phyloP scores from a whole-genome alignment of 1,140 invertebrate species.

The Hormaphis cornu region DNA sequence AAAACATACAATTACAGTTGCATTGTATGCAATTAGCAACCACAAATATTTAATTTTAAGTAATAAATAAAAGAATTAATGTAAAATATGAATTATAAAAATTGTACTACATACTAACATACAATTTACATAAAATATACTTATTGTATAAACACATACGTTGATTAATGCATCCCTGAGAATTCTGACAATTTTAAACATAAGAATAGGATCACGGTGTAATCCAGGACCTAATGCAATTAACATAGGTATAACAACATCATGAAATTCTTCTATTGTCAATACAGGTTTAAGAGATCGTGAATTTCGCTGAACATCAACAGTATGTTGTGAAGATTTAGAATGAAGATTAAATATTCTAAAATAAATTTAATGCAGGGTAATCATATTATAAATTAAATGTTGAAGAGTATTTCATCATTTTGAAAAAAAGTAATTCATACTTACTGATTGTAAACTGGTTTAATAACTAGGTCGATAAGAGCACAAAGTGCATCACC shows the following conservation, averaged over 20 bases:
- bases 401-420: too few relatives aligned
- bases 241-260: slow-evolving; percentile 78
- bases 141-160: neutral
- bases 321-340: slow-evolving; percentile 53
- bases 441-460: slow-evolving; percentile 70
- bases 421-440: neutral
- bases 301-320: slow-evolving; percentile 49
- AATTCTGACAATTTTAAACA: slow-evolving; percentile 62
- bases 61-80: too few relatives aligned
- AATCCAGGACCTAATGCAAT: slow-evolving; percentile 77
- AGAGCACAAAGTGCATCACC: slow-evolving; percentile 68
- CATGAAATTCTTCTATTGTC: slow-evolving; percentile 61
- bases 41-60: too few relatives aligned
- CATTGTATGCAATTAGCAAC: neutral
- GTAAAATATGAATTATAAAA: too few relatives aligned
- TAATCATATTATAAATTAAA: slow-evolving; percentile 10
- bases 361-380: slow-evolving; percentile 46
- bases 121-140: too few relatives aligned
- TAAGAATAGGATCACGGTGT: slow-evolving; percentile 74
- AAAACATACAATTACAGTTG: neutral
- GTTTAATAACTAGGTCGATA: slow-evolving; percentile 76
- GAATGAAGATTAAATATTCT: slow-evolving; percentile 54
- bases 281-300: slow-evolving; percentile 52
- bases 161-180: slow-evolving; percentile 33
- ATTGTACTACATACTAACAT: too few relatives aligned